These are phyloP conservation scores for Gallirallus australis DNA, from an alignment of 2,797 vertebrate genomes.

Conservation along the genomic window DNA sequence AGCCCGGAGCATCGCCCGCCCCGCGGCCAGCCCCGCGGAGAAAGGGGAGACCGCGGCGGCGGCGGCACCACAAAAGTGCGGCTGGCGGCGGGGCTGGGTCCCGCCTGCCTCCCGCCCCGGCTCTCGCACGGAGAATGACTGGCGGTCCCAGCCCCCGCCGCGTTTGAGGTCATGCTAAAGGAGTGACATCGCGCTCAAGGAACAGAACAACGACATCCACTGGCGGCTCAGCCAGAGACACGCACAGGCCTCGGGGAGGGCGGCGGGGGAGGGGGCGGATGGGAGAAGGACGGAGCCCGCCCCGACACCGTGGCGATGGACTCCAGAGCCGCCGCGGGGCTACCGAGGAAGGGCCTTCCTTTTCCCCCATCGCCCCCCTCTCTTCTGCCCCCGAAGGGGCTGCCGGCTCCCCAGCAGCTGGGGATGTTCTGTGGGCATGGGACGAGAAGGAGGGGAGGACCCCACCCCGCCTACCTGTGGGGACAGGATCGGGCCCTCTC, in stretches of 20 bases:
- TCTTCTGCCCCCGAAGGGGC: not conserved
- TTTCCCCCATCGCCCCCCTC: no score
- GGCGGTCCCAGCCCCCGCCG: conserved; percentile 79
- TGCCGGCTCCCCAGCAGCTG: not conserved
- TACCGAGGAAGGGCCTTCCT: not conserved
- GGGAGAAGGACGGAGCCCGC: conserved; percentile 13
- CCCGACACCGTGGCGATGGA: conserved; percentile 32
- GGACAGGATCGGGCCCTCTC: not conserved
- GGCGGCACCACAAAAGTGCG: conserved; percentile 60
- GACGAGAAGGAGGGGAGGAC: not conserved
- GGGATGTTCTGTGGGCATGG: not conserved
- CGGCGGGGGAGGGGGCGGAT: conserved; percentile 15
- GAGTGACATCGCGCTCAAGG: conserved; percentile 79
- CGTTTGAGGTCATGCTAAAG: conserved; percentile 81
- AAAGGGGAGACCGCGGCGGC: conserved; percentile 25
- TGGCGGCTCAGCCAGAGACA: conserved; percentile 81
- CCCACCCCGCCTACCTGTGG: not conserved
- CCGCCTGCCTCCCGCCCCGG: conserved; percentile 73
- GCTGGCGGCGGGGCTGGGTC: conserved; percentile 64
- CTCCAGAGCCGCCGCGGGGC: not conserved
- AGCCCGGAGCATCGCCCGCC: conserved; percentile 28
- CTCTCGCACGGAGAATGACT: conserved; percentile 72
- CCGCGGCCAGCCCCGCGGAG: conserved; percentile 33
- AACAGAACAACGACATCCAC: conserved; percentile 89
- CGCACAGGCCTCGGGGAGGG: conserved; percentile 57